Conservation (phyloP, 2,888 invertebrate species). For the Adineta ricciae region DNA sequence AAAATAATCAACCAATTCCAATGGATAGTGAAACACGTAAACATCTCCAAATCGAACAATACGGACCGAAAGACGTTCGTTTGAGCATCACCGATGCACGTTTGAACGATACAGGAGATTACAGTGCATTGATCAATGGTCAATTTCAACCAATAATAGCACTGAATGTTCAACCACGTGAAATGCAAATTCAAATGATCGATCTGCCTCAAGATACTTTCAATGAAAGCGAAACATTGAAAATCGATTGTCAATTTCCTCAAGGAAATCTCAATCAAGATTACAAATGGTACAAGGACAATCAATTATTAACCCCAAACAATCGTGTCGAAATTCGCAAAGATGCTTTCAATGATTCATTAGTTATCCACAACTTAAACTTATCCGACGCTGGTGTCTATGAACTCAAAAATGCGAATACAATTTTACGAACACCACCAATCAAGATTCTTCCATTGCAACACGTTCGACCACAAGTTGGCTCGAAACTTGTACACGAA, state of each 20-base stretch:
- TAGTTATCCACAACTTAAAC: background rate
- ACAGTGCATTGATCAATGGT: background rate
- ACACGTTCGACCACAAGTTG: background rate
- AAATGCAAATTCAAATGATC: conserved; percentile 12
- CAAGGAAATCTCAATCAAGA: background rate
- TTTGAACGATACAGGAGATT: background rate
- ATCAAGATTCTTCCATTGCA: background rate
- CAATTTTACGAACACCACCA: background rate
- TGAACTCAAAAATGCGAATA: background rate
- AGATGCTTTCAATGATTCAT: background rate
- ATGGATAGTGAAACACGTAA: background rate
- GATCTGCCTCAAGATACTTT: background rate
- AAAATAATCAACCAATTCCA: background rate
- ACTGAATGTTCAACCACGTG: background rate
- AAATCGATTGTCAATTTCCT: conserved; percentile 4
- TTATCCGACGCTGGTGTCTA: background rate
- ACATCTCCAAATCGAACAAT: background rate
- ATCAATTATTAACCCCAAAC: background rate
- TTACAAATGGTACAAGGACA: background rate
- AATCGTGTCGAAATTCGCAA: background rate
- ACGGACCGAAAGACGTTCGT: background rate
- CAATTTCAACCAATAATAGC: background rate
- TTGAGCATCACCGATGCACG: background rate
- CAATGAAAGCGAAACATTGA: background rate
- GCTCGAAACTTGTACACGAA: background rate